A percentile compares a stretch with the other conserved stretches of the same genome.
Conservation (phyloP, 2,113 vertebrate species). For the Hydrochoerus hydrochaeris region DNA sequence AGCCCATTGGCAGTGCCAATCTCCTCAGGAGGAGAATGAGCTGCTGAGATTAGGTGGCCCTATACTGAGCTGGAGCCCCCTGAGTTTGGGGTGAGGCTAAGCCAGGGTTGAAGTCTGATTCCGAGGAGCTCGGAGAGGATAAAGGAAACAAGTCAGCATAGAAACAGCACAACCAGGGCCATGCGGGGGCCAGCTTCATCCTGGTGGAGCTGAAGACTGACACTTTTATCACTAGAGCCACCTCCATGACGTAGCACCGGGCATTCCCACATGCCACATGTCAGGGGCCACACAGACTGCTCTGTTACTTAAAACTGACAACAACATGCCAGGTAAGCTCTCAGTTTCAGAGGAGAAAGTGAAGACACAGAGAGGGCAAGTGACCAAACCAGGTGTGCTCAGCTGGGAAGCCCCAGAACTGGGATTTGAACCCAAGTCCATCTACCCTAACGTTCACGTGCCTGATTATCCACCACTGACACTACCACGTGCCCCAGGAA, state of each 20-base stretch:
- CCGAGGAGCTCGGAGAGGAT: neutral
- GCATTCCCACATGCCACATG: neutral
- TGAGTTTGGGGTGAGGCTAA: no score
- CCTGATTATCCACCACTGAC: neutral
- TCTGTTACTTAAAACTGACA: neutral
- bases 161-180: neutral
- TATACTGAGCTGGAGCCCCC: neutral
- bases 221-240: neutral
- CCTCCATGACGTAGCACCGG: neutral
- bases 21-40: neutral
- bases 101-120: neutral
- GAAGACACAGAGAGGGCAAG: neutral
- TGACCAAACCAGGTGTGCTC: neutral
- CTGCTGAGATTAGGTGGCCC: neutral
- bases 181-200: neutral
- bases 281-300: neutral
- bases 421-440: neutral
- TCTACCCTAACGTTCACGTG: neutral
- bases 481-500: neutral
- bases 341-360: neutral
- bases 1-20: neutral
- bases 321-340: neutral
- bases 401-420: neutral
- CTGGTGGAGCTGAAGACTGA: fast-evolving
- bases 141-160: neutral